These are phyloP conservation scores for Sinocyclocheilus grahami DNA, from an alignment of 2,113 vertebrate species.

Conservation along the genomic window DNA sequence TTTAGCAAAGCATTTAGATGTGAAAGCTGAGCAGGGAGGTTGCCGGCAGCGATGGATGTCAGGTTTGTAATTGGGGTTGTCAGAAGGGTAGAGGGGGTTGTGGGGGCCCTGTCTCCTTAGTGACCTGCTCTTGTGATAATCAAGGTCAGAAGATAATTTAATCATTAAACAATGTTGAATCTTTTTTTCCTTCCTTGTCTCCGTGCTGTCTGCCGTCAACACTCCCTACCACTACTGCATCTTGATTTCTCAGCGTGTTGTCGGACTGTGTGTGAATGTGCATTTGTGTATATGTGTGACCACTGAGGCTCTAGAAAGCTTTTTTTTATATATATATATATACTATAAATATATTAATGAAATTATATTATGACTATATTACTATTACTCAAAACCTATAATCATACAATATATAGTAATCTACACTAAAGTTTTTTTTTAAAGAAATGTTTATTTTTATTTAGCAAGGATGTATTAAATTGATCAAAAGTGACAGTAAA, in stretches of 20 bases:
- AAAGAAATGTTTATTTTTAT: background rate
- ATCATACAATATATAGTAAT: background rate
- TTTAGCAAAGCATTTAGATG: slow-evolving; percentile 49
- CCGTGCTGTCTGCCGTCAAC: background rate
- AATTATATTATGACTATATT: background rate
- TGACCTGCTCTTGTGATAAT: slow-evolving; percentile 72
- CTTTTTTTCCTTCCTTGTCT: slow-evolving; percentile 50
- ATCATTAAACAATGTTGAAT: slow-evolving; percentile 75
- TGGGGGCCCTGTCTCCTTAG: slow-evolving; percentile 60
- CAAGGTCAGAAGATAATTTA: slow-evolving; percentile 81
- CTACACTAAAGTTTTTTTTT: too few relatives aligned
- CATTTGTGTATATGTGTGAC: background rate
- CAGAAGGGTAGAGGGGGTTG: slow-evolving; percentile 58
- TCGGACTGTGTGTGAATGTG: background rate
- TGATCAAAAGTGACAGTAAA: background rate
- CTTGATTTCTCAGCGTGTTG: slow-evolving; percentile 26
- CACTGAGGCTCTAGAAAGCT: background rate
- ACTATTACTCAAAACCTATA: background rate
- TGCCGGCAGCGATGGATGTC: slow-evolving; percentile 55
- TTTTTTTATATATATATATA: background rate
- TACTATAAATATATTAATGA: background rate
- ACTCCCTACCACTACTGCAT: slow-evolving; percentile 51
- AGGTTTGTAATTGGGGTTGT: slow-evolving; percentile 77
- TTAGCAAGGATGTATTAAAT: background rate
- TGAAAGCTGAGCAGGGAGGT: slow-evolving; percentile 32